Evolutionary conservation across 2,797 vertebrate genomes (phyloP), one percentile per base, ranked within the genome.

Genomic region (Gephyroberyx darwinii): DNA sequence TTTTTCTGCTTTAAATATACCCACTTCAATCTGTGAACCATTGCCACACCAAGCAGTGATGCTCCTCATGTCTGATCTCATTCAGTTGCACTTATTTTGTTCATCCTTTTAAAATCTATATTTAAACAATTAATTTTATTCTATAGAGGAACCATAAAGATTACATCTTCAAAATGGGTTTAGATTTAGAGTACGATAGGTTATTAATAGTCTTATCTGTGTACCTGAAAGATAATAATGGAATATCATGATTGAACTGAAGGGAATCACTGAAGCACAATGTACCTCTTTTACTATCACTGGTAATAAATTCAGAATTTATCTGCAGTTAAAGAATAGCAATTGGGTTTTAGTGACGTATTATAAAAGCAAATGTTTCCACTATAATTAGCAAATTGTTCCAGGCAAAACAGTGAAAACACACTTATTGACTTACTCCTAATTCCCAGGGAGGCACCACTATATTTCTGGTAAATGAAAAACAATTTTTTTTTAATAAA

Each of bases 301-400:
- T 66, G 47, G 43, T 64, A 22, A 43, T 65, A 10, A 56, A 65
- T 58, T 48, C 64, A 39, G 22, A 62, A 54, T 57, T 54, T 52
- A 39, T 71, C 19, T 26, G 50, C 17, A 7, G 17, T 60, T 62
- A 45, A 20, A 78, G 6, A 31, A 35, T 33, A n/a, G 22, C 12
- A 33, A 17, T 35, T 14, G 54, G 22, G 14, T 52, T 78, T 60
- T 6, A 65, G 6, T 45, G 16, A 45, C 5, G 43, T 45, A 16
- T 33, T 33, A 8, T 35, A 17, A 30, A 75, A 75, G 35, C 53
- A 55, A 76, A 71, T 71, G 35, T 78, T 78, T 81, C 75, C 75
- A 52, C 33, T 55, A 33, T 35, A 71, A 65, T 69, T 80, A 65
- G 10, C 55, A 7, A 81, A 69, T 20, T 2, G 51, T 68, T 69